A percentile compares a stretch with the other conserved stretches of the same genome.
These are phyloP conservation scores for Noctilio leporinus DNA, from an alignment of 2,113 vertebrate genomes.

Conservation along the genomic window DNA sequence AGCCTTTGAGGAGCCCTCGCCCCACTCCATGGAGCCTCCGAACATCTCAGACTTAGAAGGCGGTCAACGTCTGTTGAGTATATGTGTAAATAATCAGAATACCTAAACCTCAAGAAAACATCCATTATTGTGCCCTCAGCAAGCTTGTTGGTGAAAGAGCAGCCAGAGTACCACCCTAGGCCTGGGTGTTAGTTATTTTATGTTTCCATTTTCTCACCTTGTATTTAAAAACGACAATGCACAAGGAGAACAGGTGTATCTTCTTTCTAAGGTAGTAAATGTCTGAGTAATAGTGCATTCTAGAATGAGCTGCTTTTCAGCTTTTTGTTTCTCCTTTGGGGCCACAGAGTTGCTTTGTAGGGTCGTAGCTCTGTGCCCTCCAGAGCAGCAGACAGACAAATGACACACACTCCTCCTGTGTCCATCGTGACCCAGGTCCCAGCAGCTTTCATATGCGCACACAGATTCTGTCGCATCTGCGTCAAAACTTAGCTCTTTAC, in stretches of 20 bases:
- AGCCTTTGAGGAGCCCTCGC: background rate
- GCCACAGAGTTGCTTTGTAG: too few relatives aligned
- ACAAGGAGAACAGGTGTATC: background rate
- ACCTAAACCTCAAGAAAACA: background rate
- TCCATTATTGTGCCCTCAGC: background rate
- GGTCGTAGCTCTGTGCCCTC: background rate
- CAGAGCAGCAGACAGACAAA: background rate
- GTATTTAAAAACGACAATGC: background rate
- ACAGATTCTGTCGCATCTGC: background rate
- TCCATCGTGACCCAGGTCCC: background rate
- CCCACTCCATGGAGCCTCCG: fast-evolving
- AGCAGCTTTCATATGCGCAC: background rate
- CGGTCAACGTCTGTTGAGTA: background rate
- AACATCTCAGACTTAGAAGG: background rate
- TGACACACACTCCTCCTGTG: fast-evolving
- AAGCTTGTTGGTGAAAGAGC: background rate
- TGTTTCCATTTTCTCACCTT: background rate
- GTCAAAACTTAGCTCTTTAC: background rate
- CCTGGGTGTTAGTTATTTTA: background rate
- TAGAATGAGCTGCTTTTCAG: background rate
- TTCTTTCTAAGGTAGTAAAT: background rate
- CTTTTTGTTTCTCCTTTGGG: background rate
- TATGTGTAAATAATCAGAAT: background rate
- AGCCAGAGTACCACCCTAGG: too few relatives aligned
- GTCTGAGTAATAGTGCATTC: background rate